These are phyloP conservation scores for Galeruca laticollis DNA, from an alignment of 2,888 invertebrate genomes.

Conservation along the genomic window DNA sequence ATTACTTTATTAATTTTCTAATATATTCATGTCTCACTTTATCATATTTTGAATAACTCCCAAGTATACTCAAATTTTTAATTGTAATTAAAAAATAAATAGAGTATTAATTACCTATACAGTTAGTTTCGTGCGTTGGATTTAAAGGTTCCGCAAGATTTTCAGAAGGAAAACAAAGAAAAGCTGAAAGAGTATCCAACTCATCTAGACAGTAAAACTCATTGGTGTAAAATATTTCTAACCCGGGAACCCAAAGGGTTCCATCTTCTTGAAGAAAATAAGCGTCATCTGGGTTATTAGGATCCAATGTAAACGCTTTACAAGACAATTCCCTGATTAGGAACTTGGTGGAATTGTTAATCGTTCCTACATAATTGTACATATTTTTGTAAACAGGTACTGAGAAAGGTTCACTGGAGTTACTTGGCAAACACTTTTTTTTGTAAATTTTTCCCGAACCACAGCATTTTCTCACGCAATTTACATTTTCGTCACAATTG, in stretches of 20 bases:
- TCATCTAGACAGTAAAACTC: slow-evolving; percentile 50
- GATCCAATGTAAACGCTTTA: not conserved
- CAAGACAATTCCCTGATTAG: not conserved
- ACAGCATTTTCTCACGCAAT: slow-evolving; percentile 25
- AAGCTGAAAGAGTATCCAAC: slow-evolving; percentile 31
- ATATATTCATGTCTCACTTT: no score
- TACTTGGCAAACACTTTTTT: slow-evolving; percentile 8
- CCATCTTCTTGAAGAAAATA: slow-evolving; percentile 26
- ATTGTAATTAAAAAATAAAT: no score
- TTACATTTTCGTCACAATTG: slow-evolving; percentile 8
- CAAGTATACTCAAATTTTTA: no score
- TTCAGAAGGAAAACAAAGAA: slow-evolving; percentile 36
- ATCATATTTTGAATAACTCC: no score
- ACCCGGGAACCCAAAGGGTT: slow-evolving; percentile 16
- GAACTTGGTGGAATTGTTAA: slow-evolving; percentile 1
- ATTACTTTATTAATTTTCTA: no score
- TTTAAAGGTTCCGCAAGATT: slow-evolving; percentile 2
- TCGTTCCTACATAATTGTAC: slow-evolving; percentile 3
- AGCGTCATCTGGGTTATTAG: not conserved
- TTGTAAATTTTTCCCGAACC: slow-evolving; percentile 7
- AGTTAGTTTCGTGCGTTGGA: slow-evolving; percentile 9
- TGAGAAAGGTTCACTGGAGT: slow-evolving; percentile 8
- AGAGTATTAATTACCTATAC: slow-evolving; percentile 34
- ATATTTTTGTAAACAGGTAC: slow-evolving; percentile 12
- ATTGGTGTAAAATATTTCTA: slow-evolving; percentile 33